Percentiles rank a stretch among this genome's conserved stretches.
Evolutionary conservation across 2,888 invertebrate genomes (phyloP).

Genomic region (Drosophila parthenogenetica): DNA sequence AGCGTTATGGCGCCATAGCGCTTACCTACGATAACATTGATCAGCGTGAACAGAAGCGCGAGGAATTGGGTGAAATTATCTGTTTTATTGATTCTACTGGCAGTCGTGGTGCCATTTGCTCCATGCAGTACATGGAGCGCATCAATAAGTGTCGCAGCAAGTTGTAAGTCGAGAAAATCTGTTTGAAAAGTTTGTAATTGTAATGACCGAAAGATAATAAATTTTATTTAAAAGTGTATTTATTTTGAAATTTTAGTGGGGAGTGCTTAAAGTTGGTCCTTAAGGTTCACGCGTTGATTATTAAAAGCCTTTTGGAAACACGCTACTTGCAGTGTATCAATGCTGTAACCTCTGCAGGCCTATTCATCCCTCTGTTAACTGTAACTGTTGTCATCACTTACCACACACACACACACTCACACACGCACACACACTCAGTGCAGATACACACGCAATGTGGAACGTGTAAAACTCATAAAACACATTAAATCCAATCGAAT

Average conservation of each 20-base stretch:
- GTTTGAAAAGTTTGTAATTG: not conserved
- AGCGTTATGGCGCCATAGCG: slow-evolving; percentile 43
- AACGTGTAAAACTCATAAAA: slow-evolving; percentile 83
- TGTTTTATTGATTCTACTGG: slow-evolving; percentile 55
- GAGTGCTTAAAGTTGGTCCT: too few species aligned
- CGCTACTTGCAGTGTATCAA: slow-evolving; percentile 58
- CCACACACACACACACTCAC: slow-evolving; percentile 23
- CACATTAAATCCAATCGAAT: slow-evolving; percentile 86
- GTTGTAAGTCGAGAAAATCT: not conserved
- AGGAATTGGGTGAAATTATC: slow-evolving; percentile 27
- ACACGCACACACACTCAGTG: slow-evolving; percentile 23
- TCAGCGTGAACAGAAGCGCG: slow-evolving; percentile 55
- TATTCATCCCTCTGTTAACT: slow-evolving; percentile 11
- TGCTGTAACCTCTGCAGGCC: slow-evolving; percentile 14
- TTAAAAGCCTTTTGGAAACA: slow-evolving; percentile 21
- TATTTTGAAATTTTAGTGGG: too few species aligned
- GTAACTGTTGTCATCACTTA: slow-evolving; percentile 58
- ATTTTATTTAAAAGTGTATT: not conserved
- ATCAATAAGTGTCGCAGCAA: slow-evolving; percentile 42
- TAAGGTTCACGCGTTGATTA: too few species aligned
- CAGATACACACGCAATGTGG: slow-evolving; percentile 32
- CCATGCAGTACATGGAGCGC: slow-evolving; percentile 39
- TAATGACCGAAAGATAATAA: not conserved
- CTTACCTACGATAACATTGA: slow-evolving; percentile 64
- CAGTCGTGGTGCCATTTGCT: slow-evolving; percentile 21